Base-by-base conservation (phyloP, 1,140 invertebrate genomes). In the Mylabris phalerata region DNA sequence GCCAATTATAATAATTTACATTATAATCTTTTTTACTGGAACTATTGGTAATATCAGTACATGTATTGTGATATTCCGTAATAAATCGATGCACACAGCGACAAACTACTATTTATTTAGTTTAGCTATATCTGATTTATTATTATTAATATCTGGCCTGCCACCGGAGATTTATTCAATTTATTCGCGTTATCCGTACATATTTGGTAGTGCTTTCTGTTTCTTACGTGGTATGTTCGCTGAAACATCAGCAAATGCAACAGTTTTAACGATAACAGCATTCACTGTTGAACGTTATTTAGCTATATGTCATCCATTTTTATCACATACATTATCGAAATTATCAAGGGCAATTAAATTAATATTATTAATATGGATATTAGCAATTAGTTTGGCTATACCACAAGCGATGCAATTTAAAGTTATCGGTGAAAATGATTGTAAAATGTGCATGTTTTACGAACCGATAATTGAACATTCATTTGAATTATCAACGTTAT, bases 21-120 rank as follows among this genome's bases (percentile, higher is more conserved):
- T 80, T 0, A 62, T 90, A 0, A 95, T 97, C 63, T 91, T 97
- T 64, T 64, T 95, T 1, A 87, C 85, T 1, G 94, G 95, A 2
- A 75, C 92, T 0, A 74, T 97, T 9, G 95, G 95, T 1, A 98
- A 98, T 73, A 77, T 95, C 5, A 88, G 87, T 71, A 97, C 94
- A 4, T 97, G 94, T 72, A 80, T 96, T 44, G 94, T 98, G 7
- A 97, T 98, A 50, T 81, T 87, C 24, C 81, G 86, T 62, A 96
- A 96, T 75, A 90, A 89, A 70, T 88, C 85, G n/a, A 92, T 97
- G 88, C 91, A 93, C 69, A 93, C 90, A 0, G 88, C 91, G 0
- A 93, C 90, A 9, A 97, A 97, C 72, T 95, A 91, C 67, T 97
- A 97, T 71, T 78, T 97, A 44, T 96, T 97, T 75, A 93, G 89